A percentile compares a stretch with the other conserved stretches of the same genome.
phyloP scores from a whole-genome alignment of 2,888 invertebrate genomes.

The Resseliella maxima region DNA sequence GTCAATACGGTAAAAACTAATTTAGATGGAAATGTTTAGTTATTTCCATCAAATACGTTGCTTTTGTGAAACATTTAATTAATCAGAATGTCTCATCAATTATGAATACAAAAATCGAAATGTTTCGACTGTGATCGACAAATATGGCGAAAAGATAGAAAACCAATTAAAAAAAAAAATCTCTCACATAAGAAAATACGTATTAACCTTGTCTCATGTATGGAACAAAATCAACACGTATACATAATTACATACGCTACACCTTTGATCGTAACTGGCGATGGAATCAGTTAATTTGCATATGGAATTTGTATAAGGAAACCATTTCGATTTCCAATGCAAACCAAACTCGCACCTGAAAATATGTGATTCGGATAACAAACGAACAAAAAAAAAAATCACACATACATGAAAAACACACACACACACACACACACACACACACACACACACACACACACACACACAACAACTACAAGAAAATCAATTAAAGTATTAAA shows the following conservation, averaged over 20 bases:
- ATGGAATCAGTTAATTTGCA: not conserved
- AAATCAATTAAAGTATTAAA: slow-evolving; percentile 41
- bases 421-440: no score
- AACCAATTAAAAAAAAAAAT: not conserved
- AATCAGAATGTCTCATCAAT: not conserved
- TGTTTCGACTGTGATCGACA: not conserved
- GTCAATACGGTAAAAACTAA: not conserved
- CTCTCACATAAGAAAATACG: not conserved
- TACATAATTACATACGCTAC: not conserved
- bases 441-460: no score
- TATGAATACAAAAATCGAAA: not conserved
- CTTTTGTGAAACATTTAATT: not conserved
- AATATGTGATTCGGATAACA: not conserved
- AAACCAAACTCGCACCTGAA: not conserved
- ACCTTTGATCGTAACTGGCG: not conserved
- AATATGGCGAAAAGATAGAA: not conserved
- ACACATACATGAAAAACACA: not conserved
- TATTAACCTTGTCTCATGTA: not conserved
- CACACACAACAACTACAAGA: not conserved
- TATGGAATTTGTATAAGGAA: not conserved
- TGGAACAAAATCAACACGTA: no score
- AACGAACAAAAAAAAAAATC: not conserved
- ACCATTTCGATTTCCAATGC: not conserved
- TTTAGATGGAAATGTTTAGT: not conserved
- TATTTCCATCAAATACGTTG: not conserved